These are phyloP conservation scores for Pangasianodon hypophthalmus DNA, from an alignment of 2,113 vertebrate genomes.

Conservation along the genomic window DNA sequence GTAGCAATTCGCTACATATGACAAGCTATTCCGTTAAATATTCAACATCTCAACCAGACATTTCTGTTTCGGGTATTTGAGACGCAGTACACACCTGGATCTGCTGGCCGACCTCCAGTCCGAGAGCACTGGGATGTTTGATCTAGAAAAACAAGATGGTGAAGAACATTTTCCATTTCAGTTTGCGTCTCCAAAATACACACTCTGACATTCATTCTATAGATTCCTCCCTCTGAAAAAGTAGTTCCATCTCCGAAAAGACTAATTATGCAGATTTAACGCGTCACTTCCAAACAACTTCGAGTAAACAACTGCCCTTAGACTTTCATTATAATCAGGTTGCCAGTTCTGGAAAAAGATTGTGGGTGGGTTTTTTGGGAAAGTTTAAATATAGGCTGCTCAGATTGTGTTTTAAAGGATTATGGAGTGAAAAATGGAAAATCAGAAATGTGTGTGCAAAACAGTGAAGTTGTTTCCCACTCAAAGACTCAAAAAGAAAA, in stretches of 20 bases:
- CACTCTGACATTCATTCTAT: background rate
- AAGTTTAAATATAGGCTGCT: background rate
- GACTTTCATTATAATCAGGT: background rate
- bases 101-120: conserved; percentile 93
- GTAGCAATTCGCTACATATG: background rate
- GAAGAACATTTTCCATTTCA: background rate
- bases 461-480: too few relatives aligned
- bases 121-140: conserved; percentile 89
- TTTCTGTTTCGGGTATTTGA: background rate
- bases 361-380: too few relatives aligned
- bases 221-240: background rate
- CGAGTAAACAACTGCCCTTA: background rate
- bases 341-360: background rate
- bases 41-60: background rate
- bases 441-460: background rate
- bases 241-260: too few relatives aligned
- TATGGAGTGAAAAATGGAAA: background rate
- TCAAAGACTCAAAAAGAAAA: too few relatives aligned
- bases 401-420: background rate
- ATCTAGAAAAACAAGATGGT: conserved; percentile 76
- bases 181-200: background rate
- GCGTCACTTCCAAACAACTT: background rate
- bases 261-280: background rate
- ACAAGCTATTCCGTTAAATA: background rate
- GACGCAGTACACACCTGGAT: conserved; percentile 83